These are phyloP conservation scores for Corvus hawaiiensis DNA, from an alignment of 2,113 vertebrate species.

Conservation along the genomic window DNA sequence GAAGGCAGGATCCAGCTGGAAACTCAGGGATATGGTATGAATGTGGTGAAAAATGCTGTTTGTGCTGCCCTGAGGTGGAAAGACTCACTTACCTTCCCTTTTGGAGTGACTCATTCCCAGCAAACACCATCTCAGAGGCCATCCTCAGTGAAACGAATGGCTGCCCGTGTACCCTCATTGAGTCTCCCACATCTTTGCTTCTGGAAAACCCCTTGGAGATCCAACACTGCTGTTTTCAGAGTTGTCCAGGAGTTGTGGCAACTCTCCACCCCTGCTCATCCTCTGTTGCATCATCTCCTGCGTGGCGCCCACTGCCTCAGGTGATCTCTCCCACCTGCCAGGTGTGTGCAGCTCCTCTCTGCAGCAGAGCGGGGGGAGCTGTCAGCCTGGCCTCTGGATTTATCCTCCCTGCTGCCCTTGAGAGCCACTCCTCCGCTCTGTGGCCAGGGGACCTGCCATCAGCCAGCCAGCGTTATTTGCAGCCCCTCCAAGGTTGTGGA, in stretches of 20 bases:
- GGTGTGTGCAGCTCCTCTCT: neutral
- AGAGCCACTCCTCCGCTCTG: neutral
- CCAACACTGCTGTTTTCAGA: neutral
- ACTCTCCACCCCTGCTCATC: neutral
- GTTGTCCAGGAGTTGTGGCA: neutral
- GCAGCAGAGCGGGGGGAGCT: neutral
- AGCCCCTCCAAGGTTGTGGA: neutral
- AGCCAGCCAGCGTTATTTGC: neutral
- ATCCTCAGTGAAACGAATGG: neutral
- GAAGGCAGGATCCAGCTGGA: neutral
- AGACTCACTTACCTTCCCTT: neutral
- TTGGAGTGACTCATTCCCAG: neutral
- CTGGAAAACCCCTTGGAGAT: neutral
- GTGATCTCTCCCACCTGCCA: neutral
- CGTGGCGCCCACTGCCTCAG: neutral
- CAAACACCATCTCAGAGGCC: neutral
- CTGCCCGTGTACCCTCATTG: rapidly evolving
- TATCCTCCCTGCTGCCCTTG: neutral
- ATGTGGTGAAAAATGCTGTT: neutral
- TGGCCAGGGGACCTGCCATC: neutral
- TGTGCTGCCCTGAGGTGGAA: neutral
- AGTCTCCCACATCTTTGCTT: neutral
- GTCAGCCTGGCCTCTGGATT: neutral
- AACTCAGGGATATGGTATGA: neutral
- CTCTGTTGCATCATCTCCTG: neutral